phyloP scores from a whole-genome alignment of 2,113 vertebrate species.

The Triplophysa tibetana region DNA sequence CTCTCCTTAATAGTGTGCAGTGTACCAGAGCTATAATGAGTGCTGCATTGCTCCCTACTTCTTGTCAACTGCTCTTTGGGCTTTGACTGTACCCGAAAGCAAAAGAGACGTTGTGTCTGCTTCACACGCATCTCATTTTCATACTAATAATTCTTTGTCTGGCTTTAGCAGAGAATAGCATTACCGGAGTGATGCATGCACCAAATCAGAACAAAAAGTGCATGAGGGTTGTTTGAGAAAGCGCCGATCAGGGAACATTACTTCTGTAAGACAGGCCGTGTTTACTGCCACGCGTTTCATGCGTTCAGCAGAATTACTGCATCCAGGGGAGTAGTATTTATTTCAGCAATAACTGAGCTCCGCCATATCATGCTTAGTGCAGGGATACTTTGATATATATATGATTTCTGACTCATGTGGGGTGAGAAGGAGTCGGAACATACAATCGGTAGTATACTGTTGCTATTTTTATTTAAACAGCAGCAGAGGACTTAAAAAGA shows the following conservation, averaged over 20 bases:
- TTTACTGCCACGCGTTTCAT: conserved; percentile 49
- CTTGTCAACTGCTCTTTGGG: conserved; percentile 47
- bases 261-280: conserved; percentile 44
- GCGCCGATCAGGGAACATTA: conserved; percentile 40
- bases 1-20: conserved; percentile 50
- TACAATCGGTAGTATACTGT: no score
- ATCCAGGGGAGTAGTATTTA: conserved; percentile 56
- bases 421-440: conserved; percentile 28
- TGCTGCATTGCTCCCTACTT: conserved; percentile 38
- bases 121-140: conserved; percentile 50
- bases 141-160: conserved; percentile 51
- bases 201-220: conserved; percentile 40
- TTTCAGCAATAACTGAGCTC: conserved; percentile 54
- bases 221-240: conserved; percentile 21
- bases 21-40: conserved; percentile 46
- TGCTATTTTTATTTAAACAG: conserved; percentile 46
- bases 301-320: conserved; percentile 52
- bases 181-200: conserved; percentile 45
- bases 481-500: conserved; percentile 1
- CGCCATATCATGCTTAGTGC: conserved; percentile 36
- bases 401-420: conserved; percentile 37
- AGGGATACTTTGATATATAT: conserved; percentile 44
- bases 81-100: conserved; percentile 39
- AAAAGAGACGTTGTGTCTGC: conserved; percentile 38
- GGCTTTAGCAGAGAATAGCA: conserved; percentile 32